Evolutionary conservation across 2,113 vertebrate species (phyloP), one percentile per base, ranked within the genome.

Genomic region (Prolemur simus): DNA sequence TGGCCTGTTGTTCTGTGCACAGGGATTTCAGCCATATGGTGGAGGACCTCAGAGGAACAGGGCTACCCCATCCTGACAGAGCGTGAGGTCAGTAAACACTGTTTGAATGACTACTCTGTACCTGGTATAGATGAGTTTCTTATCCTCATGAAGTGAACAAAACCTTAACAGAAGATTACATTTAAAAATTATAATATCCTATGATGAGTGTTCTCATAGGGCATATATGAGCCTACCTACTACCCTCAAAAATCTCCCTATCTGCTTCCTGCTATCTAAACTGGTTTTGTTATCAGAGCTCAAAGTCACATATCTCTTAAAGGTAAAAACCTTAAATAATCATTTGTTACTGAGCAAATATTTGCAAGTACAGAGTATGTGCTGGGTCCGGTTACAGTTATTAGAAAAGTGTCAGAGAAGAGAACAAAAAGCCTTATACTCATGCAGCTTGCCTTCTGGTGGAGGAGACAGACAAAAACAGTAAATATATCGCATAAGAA

Each of bases 401-500:
- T 5, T 1, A 8, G 52, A 76, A 52, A 20, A 39, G 56, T 45
- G n/a, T 0, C 17, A 34, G 60, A 56, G 25, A 91, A n/a, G 15
- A 73, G 29, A 25, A 45, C 25, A 8, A 6, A 60, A 77, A 42
- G 34, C 21, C 34, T 15, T 0, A 13, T 3, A 2, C 10, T 32
- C 54, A 32, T 8, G 2, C 3, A 18, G 8, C 54, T 78, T 13
- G 18, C 23, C 10, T 23, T 56, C 37, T 20, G 5, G 3, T 4
- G 23, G 17, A 58, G 45, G 71, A 60, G 6, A 34, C 2, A 10
- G 15, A 64, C 18, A 49, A 52, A 8, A 68, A 12, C 29, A 17
- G 4, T 15, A 23, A 69, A 17, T 13, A 9, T 0, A 21, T 68
- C 3, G 3, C 25, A 1, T 3, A 13, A 7, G 0, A 1, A 23